Evolutionary conservation across 2,113 vertebrate genomes (phyloP), one percentile per base, ranked within the genome.

Genomic region (Sakesphorus luctuosus): DNA sequence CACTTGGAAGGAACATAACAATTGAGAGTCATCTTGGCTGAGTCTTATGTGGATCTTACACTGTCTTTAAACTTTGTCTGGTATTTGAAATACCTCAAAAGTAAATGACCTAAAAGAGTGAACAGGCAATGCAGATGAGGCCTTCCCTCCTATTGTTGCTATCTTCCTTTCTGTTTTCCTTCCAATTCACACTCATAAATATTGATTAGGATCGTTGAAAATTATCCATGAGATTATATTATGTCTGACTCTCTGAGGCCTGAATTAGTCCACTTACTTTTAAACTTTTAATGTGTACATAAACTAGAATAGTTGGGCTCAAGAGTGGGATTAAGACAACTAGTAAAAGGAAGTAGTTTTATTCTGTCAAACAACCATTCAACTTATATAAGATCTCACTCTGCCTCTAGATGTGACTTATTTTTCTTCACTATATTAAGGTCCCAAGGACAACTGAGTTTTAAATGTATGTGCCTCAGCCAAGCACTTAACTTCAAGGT

Each of bases 41-140:
- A 38, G 7, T 33, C 2, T 24, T 52, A n/a, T 0, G 1, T 35
- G 11, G 18, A 8, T 61, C 29, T 84, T 55, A 36, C 2, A 3
- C 3, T 80, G 18, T 69, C 85, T 83, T 83, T 8, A 73, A 53
- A 62, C 9, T 14, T 40, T n/a, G 3, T 36, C 10, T 71, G 52
- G 4, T 1, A 62, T 16, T 71, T 55, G 58, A 79, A 77, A 71
- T 20, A 17, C 1, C 19, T 28, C 8, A 59, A 61, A 61, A 72
- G 38, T 13, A 55, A 84, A 63, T 49, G 4, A 28, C 8, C 16
- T 72, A 20, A 43, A 72, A 53, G 5, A 73, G 61, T 28, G 4
- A 76, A 5, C 12, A 65, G 4, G 13, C 19, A 52, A 49, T 9
- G 7, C 11, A 47, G 10, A 31, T 6, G 49, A 43, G 9, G 2